phyloP scores from a whole-genome alignment of 2,113 vertebrate genomes.

The Elanoides forficatus region DNA sequence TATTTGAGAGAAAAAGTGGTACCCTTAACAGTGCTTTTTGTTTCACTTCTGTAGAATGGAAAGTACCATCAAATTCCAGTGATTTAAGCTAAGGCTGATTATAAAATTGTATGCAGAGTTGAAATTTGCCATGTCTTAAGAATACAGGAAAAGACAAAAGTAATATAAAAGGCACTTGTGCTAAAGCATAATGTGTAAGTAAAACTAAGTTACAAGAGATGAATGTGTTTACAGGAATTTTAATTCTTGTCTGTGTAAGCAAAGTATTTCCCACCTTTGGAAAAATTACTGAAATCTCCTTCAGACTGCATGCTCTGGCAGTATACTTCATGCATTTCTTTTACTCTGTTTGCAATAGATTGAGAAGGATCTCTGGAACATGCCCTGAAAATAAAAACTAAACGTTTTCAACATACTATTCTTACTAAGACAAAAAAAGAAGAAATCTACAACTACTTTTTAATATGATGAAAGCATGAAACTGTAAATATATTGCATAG shows the following conservation, averaged over 20 bases:
- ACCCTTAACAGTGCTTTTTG: background rate
- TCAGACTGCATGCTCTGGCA: conserved; percentile 73
- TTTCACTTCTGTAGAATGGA: background rate
- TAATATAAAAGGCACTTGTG: background rate
- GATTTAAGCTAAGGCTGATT: background rate
- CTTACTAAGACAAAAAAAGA: background rate
- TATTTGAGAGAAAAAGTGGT: background rate
- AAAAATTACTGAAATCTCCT: conserved; percentile 64
- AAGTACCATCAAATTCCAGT: background rate
- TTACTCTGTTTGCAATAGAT: conserved; percentile 81
- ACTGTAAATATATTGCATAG: background rate
- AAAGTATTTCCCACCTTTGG: conserved; percentile 75
- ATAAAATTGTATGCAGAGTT: background rate
- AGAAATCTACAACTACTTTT: background rate
- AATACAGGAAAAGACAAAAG: background rate
- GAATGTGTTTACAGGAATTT: background rate
- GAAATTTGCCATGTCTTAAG: background rate
- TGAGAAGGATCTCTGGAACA: conserved; percentile 89
- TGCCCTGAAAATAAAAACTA: conserved; percentile 66
- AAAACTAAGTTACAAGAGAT: background rate
- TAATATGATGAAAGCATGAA: background rate
- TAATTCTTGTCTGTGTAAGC: background rate
- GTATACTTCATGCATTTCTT: conserved; percentile 86
- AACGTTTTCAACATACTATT: background rate
- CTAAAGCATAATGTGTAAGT: background rate